Evolutionary conservation across 1,140 invertebrate genomes (phyloP).

Genomic region (Ceratina calcarata): DNA sequence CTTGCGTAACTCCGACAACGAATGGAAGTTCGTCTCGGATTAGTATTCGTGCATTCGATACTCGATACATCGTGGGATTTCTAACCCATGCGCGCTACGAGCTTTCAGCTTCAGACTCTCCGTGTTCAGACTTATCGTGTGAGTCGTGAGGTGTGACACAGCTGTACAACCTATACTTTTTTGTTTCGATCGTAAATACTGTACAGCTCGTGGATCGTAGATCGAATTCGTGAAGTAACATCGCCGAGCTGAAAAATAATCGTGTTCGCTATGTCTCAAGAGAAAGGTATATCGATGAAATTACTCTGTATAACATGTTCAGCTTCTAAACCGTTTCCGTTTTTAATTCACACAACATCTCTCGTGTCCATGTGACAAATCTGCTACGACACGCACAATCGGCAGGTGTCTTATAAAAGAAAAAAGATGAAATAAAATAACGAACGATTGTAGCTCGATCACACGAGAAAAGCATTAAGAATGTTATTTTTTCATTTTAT

Average conservation of each 20-base stretch:
- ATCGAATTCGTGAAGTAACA: too few relatives aligned
- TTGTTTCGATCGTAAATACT: too few relatives aligned
- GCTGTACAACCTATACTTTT: too few relatives aligned
- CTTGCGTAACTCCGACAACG: conserved; percentile 58
- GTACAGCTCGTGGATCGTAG: too few relatives aligned
- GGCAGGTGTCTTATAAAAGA: not conserved
- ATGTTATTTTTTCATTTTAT: conserved; percentile 24
- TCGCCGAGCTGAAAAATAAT: too few relatives aligned
- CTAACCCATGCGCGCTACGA: too few relatives aligned
- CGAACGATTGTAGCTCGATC: not conserved
- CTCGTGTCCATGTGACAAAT: not conserved
- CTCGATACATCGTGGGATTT: too few relatives aligned
- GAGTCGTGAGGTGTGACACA: too few relatives aligned
- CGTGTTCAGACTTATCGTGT: too few relatives aligned
- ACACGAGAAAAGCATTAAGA: not conserved
- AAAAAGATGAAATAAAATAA: not conserved
- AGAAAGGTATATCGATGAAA: conserved; percentile 48
- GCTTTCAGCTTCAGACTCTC: too few relatives aligned
- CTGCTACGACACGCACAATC: not conserved
- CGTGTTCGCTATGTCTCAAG: conserved; percentile 50
- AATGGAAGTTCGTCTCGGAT: too few relatives aligned
- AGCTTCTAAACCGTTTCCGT: not conserved
- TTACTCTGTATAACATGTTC: not conserved
- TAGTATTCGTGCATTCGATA: too few relatives aligned
- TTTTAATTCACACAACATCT: not conserved